Conservation (phyloP, 2,888 invertebrate species). For the Cylindroiulus punctatus region DNA sequence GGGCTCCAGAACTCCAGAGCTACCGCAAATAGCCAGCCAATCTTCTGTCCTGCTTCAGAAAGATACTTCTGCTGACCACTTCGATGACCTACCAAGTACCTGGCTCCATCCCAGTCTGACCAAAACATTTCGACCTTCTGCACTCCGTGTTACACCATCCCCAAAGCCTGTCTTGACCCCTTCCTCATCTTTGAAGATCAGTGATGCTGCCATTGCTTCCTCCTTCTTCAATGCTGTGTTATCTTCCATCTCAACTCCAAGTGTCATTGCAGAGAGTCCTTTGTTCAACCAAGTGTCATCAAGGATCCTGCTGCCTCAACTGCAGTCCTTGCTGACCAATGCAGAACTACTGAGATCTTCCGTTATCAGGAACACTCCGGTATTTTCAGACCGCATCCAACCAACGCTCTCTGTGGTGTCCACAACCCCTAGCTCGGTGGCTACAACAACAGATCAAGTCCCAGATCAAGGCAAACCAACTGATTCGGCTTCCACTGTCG, state of each 20-base stretch:
- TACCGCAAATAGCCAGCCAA: not conserved
- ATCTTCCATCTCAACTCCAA: not conserved
- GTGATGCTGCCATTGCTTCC: not conserved
- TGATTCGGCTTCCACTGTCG: slow-evolving; percentile 18
- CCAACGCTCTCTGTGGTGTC: not conserved
- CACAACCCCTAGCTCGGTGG: not conserved
- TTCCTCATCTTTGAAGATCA: not conserved
- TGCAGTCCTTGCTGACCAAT: not conserved
- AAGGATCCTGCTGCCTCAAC: not conserved
- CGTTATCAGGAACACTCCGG: slow-evolving; percentile 5
- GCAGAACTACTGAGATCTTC: not conserved
- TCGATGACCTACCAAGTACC: not conserved
- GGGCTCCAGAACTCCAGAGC: not conserved
- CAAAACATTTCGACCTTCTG: slow-evolving; percentile 7
- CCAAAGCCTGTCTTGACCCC: not conserved
- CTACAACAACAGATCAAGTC: not conserved
- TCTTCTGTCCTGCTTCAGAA: not conserved
- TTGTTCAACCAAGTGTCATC: not conserved
- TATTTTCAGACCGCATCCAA: not conserved
- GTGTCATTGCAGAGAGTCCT: not conserved
- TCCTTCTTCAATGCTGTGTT: not conserved
- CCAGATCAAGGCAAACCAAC: not conserved
- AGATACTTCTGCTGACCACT: not conserved
- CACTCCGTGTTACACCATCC: not conserved
- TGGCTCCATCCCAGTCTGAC: slow-evolving; percentile 17